phyloP scores from a whole-genome alignment of 2,113 vertebrate genomes.

The Passer montanus region DNA sequence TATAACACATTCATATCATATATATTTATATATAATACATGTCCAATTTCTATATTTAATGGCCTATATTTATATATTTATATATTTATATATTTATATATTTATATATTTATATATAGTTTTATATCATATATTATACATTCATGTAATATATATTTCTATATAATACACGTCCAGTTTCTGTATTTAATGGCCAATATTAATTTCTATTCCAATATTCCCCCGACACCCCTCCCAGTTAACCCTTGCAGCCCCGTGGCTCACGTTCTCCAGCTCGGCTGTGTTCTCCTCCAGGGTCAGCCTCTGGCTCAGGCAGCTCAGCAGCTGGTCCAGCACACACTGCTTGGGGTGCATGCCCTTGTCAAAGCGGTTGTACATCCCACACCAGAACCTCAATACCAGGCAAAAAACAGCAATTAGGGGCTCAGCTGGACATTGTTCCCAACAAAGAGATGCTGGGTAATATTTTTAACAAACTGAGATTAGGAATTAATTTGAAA shows the following conservation, averaged over 20 bases:
- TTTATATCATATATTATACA: no score
- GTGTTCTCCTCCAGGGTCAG: slow-evolving; percentile 63
- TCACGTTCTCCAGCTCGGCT: slow-evolving; percentile 74
- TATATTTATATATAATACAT: no score
- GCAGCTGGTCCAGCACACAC: slow-evolving; percentile 73
- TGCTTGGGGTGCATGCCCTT: slow-evolving; percentile 83
- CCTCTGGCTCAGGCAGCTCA: slow-evolving; percentile 67
- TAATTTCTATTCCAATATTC: no score
- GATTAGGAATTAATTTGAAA: background rate
- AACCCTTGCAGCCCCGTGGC: background rate
- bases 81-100: no score
- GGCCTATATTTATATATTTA: no score
- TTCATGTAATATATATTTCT: no score
- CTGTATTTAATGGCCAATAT: background rate
- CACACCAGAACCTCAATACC: slow-evolving; percentile 80
- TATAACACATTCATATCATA: no score
- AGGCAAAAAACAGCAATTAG: background rate
- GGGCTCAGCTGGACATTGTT: rapidly evolving
- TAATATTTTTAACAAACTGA: background rate
- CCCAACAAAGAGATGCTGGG: background rate
- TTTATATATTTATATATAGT: no score
- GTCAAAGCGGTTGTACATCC: slow-evolving; percentile 84
- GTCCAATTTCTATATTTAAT: no score
- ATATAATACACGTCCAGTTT: no score
- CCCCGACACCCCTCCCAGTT: background rate